These are phyloP conservation scores for Palaemon carinicauda DNA, from an alignment of 1,140 invertebrate species.

Conservation along the genomic window DNA sequence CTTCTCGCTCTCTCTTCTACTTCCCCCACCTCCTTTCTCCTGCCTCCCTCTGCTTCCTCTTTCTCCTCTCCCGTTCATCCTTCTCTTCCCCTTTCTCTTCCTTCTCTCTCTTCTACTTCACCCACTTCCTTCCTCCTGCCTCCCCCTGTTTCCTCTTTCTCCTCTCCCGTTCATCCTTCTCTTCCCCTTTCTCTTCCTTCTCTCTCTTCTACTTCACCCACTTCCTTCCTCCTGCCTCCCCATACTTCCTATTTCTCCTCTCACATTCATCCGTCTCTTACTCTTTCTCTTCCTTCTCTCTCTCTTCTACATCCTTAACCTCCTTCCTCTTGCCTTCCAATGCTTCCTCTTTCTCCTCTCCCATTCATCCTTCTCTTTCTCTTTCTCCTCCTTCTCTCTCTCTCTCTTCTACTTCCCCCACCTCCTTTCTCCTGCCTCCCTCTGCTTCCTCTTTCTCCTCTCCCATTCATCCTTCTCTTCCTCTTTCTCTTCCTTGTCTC, in stretches of 20 bases:
- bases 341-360: neutral
- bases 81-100: neutral
- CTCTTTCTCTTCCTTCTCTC: neutral
- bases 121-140: neutral
- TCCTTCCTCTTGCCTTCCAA: neutral
- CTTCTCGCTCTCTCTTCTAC: neutral
- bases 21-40: no score
- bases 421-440: neutral
- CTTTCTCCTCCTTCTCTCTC: neutral
- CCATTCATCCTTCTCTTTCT: neutral
- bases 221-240: neutral
- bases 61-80: no score
- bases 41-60: neutral
- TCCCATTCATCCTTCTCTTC: neutral
- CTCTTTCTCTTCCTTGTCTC: neutral
- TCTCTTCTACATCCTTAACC: neutral
- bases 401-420: no score
- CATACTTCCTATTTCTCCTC: neutral
- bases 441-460: neutral
- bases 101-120: neutral
- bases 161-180: neutral
- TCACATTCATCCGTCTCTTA: neutral
- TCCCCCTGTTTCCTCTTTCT: neutral
- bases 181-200: neutral
- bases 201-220: neutral